Conservation (phyloP, 2,888 invertebrate species). For the Dolomedes plantarius region DNA sequence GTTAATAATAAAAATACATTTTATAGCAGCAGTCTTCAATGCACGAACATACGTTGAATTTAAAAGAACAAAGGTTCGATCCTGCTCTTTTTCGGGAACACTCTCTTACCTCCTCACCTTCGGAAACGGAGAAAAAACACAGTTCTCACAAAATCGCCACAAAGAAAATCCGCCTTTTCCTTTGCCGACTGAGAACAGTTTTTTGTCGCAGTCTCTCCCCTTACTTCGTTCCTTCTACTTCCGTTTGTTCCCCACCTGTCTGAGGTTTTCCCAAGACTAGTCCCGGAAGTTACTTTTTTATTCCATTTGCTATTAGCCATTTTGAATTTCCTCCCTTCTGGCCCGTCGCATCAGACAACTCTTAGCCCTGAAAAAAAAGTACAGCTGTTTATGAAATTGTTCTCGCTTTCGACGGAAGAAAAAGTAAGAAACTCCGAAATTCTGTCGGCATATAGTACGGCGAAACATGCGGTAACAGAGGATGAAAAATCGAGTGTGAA, state of each 20-base stretch:
- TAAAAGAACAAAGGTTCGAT: no score
- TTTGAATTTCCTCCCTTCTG: background rate
- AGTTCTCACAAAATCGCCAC: slow-evolving; percentile 31
- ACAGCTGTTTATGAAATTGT: background rate
- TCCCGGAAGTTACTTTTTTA: slow-evolving; percentile 30
- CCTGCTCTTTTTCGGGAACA: no score
- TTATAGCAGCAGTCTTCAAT: no score
- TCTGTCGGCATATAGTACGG: no score
- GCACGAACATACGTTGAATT: no score
- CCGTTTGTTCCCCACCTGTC: slow-evolving; percentile 48
- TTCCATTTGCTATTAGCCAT: background rate
- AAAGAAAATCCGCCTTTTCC: slow-evolving; percentile 19
- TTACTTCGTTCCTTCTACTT: slow-evolving; percentile 1
- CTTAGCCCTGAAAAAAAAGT: background rate
- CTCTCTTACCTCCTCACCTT: background rate
- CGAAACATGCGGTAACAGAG: no score
- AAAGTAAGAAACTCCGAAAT: no score
- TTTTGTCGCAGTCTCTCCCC: background rate
- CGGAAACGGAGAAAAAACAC: background rate
- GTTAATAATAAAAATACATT: no score
- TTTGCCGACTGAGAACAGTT: background rate
- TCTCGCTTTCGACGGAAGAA: no score
- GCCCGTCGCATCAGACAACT: background rate
- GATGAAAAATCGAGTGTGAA: no score
- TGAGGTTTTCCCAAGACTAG: slow-evolving; percentile 33